phyloP scores from a whole-genome alignment of 2,888 invertebrate species.

The Cephus pulcher region DNA sequence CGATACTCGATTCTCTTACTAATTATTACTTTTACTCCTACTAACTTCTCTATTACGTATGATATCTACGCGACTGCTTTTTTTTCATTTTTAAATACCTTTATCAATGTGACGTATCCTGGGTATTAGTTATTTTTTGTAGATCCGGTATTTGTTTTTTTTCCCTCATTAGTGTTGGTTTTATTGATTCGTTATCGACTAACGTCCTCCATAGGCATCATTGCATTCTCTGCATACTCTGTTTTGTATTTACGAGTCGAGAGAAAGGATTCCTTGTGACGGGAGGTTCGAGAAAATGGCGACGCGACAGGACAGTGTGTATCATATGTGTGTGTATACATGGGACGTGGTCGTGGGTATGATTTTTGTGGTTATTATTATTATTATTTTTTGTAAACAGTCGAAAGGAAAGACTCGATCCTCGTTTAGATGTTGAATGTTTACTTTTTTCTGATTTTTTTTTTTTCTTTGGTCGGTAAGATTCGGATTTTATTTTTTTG shows the following conservation, averaged over 20 bases:
- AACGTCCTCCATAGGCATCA: background rate
- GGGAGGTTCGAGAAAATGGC: background rate
- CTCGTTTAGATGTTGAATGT: background rate
- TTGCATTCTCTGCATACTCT: background rate
- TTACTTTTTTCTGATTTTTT: background rate
- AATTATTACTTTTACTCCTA: constrained; percentile 36
- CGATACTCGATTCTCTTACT: constrained; percentile 27
- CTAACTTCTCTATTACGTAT: constrained; percentile 34
- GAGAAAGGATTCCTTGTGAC: background rate
- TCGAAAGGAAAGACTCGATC: background rate
- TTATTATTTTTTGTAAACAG: background rate
- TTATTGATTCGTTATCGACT: background rate
- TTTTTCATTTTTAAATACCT: background rate
- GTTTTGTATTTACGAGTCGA: background rate
- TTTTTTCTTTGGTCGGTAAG: background rate
- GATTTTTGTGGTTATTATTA: background rate
- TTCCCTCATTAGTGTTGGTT: background rate
- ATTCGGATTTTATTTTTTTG: background rate
- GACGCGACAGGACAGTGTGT: background rate
- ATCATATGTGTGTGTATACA: background rate
- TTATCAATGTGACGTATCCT: background rate
- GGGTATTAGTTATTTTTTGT: background rate
- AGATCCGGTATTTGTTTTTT: background rate
- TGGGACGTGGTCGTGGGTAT: background rate
- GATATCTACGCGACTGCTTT: constrained; percentile 4